Conservation (phyloP, 2,797 vertebrate genomes). For the Lacerta agilis region DNA sequence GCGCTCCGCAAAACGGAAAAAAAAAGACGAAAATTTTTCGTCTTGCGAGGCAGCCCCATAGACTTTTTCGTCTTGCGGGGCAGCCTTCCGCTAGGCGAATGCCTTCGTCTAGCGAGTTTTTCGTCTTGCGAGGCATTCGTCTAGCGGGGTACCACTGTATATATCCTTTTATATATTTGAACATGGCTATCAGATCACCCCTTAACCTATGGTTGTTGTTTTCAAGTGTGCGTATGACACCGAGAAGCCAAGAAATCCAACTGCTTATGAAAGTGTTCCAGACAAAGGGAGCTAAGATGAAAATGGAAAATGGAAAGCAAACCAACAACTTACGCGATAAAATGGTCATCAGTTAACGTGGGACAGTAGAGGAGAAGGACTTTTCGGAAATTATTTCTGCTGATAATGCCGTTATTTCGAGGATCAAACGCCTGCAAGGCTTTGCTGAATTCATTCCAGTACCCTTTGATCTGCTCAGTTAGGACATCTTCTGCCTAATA, state of each 20-base stretch:
- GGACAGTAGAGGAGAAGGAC: slow-evolving; percentile 64
- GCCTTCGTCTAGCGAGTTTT: too few relatives aligned
- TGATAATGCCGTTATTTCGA: slow-evolving; percentile 49
- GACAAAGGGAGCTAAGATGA: slow-evolving; percentile 14
- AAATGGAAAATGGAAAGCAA: slow-evolving; percentile 1
- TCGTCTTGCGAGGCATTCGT: too few relatives aligned
- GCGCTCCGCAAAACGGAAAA: too few relatives aligned
- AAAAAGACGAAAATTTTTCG: too few relatives aligned
- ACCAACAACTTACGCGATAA: slow-evolving; percentile 69
- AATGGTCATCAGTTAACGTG: slow-evolving; percentile 65
- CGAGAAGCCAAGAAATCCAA: background rate
- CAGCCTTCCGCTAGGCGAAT: too few relatives aligned
- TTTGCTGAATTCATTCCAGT: slow-evolving; percentile 57
- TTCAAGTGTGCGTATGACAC: background rate
- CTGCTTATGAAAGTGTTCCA: background rate
- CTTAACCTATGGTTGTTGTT: background rate
- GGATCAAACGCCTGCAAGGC: slow-evolving; percentile 66
- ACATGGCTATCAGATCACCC: too few relatives aligned
- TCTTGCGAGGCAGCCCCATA: too few relatives aligned
- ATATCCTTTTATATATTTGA: too few relatives aligned
- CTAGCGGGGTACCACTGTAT: too few relatives aligned
- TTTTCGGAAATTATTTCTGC: slow-evolving; percentile 67
- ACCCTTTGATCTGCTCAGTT: slow-evolving; percentile 61
- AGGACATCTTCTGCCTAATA: slow-evolving; percentile 68
- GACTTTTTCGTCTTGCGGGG: too few relatives aligned